A percentile compares a stretch with the other conserved stretches of the same genome.
These are phyloP conservation scores for Carassius carassius DNA, from an alignment of 2,113 vertebrate species.

Conservation along the genomic window DNA sequence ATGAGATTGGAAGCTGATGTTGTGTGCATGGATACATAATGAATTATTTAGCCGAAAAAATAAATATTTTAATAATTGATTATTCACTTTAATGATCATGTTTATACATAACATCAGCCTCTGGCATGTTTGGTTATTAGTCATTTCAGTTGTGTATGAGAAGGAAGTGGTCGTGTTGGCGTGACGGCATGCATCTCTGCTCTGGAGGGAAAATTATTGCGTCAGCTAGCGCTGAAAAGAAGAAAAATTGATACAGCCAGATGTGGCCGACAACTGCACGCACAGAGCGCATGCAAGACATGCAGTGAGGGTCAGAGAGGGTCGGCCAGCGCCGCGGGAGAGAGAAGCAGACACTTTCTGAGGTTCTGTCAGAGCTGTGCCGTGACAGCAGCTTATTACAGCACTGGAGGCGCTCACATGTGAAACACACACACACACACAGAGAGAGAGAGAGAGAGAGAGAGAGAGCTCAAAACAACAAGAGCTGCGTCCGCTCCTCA, in stretches of 20 bases:
- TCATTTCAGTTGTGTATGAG: not conserved
- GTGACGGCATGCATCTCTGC: constrained; percentile 73
- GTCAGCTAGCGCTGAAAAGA: constrained; percentile 71
- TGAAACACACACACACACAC: not conserved
- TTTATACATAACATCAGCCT: not conserved
- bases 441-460: constrained; percentile 13
- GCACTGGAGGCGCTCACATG: not conserved
- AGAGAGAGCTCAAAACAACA: constrained; percentile 23
- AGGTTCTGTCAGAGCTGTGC: constrained; percentile 18
- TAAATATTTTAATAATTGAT: not conserved
- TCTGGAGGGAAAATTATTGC: constrained; percentile 69
- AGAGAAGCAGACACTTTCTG: constrained; percentile 1
- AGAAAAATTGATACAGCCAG: constrained; percentile 69
- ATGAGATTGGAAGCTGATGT: not conserved
- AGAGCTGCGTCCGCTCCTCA: not conserved
- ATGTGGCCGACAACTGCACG: constrained; percentile 69
- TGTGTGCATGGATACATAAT: not conserved
- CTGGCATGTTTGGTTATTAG: not conserved
- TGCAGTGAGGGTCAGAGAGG: not conserved
- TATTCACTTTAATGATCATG: not conserved
- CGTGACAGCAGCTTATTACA: constrained; percentile 32
- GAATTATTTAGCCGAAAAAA: not conserved
- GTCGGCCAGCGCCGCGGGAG: not conserved
- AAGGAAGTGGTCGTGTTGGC: constrained; percentile 56
- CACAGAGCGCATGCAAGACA: constrained; percentile 48